Percentiles rank a stretch among this genome's conserved stretches.
Conservation (phyloP, 2,113 vertebrate species). For the Tachycineta bicolor region DNA sequence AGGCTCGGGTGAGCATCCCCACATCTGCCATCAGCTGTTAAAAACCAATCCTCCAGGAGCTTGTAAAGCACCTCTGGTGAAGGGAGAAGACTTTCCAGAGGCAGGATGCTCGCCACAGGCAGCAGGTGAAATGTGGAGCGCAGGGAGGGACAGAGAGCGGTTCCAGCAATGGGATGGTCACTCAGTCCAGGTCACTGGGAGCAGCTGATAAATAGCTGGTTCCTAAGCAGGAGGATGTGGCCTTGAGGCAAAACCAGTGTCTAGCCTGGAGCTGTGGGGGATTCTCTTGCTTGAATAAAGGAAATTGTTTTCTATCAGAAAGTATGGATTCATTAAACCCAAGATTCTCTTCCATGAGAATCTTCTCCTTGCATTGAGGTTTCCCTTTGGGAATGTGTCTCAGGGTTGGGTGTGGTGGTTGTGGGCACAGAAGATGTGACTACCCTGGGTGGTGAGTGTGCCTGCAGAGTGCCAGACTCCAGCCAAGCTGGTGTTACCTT, state of each 20-base stretch:
- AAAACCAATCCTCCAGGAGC: not conserved
- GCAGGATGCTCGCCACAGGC: accelerated
- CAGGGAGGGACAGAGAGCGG: accelerated
- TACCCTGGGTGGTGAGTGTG: accelerated
- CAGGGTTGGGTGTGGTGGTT: not conserved
- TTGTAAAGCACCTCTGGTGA: not conserved
- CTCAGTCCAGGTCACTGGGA: not conserved
- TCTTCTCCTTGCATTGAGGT: not conserved
- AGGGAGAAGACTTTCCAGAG: not conserved
- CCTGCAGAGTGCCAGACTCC: not conserved
- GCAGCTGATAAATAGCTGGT: not conserved
- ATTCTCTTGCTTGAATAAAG: not conserved
- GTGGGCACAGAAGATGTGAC: not conserved
- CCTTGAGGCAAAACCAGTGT: not conserved
- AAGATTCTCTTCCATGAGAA: no score
- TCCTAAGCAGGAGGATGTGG: not conserved
- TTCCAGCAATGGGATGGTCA: not conserved
- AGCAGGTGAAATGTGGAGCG: accelerated
- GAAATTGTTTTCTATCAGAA: not conserved
- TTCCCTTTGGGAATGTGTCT: not conserved
- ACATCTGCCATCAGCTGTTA: not conserved
- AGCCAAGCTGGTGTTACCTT: no score
- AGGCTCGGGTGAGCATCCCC: not conserved
- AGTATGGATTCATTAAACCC: not conserved
- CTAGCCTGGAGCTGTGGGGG: not conserved